Percentiles rank a stretch among this genome's conserved stretches.
Evolutionary conservation across 2,113 vertebrate genomes (phyloP).

Genomic region (Paradisaea rubra): DNA sequence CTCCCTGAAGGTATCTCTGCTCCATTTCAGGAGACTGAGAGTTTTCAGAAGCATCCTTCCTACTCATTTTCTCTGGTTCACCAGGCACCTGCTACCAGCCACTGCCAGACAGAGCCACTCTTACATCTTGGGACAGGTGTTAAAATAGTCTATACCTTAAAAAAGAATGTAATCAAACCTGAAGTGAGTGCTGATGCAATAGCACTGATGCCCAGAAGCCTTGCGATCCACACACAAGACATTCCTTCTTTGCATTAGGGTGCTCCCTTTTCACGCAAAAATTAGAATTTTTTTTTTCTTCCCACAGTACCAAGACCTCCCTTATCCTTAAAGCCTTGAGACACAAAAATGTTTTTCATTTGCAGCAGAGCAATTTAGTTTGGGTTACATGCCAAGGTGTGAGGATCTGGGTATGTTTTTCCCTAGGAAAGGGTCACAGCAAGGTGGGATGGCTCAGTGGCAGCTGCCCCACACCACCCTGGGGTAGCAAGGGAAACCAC

Average conservation of each 20-base stretch:
- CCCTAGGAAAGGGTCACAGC: not conserved
- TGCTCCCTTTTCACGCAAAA: not conserved
- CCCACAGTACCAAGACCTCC: not conserved
- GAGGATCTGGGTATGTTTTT: not conserved
- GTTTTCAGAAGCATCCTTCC: not conserved
- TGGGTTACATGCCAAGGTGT: not conserved
- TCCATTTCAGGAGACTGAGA: not conserved
- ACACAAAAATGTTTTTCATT: not conserved
- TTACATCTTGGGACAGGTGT: not conserved
- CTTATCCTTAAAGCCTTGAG: not conserved
- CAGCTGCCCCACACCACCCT: not conserved
- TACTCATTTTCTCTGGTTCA: not conserved
- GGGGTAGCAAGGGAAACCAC: not conserved
- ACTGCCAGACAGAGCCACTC: not conserved
- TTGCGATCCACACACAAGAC: not conserved
- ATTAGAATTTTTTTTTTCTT: rapidly evolving
- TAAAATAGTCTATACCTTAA: not conserved
- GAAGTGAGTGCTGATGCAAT: not conserved
- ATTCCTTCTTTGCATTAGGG: not conserved
- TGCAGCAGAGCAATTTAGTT: not conserved
- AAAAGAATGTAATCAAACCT: not conserved
- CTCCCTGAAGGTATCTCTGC: not conserved
- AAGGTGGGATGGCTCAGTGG: not conserved
- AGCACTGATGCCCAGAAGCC: not conserved
- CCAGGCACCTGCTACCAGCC: not conserved